Evolutionary conservation across 2,113 vertebrate genomes (phyloP), one percentile per base, ranked within the genome.

Genomic region (Scomber japonicus): DNA sequence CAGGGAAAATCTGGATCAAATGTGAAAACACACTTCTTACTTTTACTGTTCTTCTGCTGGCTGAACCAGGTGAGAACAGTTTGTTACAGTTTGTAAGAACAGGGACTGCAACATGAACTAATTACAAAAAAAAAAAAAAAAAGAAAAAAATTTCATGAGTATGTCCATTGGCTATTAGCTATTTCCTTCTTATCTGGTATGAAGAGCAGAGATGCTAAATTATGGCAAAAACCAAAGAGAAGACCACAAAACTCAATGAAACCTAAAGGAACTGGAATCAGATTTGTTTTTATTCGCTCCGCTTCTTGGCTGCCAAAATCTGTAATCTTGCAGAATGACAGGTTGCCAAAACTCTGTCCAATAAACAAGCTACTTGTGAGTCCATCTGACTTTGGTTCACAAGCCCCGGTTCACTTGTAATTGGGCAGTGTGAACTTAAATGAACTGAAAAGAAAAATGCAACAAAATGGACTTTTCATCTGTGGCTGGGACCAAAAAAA

Each of bases 301-400:
- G 6, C 24, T 64, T 5, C 5, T 30, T 21, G 45, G 46, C 78
- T 82, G 64, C 51, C 53, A 71, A 84, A 86, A 80, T 80, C 44
- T 64, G 19, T 87, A 71, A 83, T 75, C 69, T 68, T 65, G 21
- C 17, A 65, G 66, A 49, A 68, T 67, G 79, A 86, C 46, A 70
- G 51, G 21, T 83, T 81, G 79, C 79, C 76, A 85, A 73, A 83
- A 71, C 56, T 62, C 59, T 78, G 62, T 85, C 80, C 60, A 64
- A 62, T 77, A 86, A 85, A 84, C 69, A 84, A 74, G 87, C 83
- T 76, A 75, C 81, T 87, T 82, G 74, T 82, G 78, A 82, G 83
- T 80, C 75, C 73, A 80, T 86, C 80, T 77, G 71, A 86, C 48
- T 89, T 82, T 69, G 6, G 46, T 90, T 88, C 84, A 86, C 81